Percentiles rank a stretch among this genome's conserved stretches.
Conservation (phyloP, 1,140 invertebrate genomes). For the Plodia interpunctella region DNA sequence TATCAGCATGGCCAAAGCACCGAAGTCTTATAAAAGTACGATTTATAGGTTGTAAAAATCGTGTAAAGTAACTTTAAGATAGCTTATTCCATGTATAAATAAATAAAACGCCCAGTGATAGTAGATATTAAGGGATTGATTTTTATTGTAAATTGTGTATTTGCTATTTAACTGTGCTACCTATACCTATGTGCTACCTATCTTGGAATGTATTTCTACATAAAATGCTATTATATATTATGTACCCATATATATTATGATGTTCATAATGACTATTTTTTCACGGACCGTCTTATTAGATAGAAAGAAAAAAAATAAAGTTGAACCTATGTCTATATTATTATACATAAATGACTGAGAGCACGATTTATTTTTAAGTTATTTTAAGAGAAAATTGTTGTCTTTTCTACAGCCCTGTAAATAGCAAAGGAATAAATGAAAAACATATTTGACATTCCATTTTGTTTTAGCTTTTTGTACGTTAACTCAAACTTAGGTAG, state of each 20-base stretch:
- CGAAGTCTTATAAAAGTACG: slow-evolving; percentile 61
- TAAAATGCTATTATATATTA: slow-evolving; percentile 30
- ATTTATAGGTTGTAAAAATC: slow-evolving; percentile 62
- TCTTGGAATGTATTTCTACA: slow-evolving; percentile 41
- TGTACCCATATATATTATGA: too few relatives aligned
- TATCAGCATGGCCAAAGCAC: slow-evolving; percentile 66
- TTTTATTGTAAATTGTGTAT: slow-evolving; percentile 57
- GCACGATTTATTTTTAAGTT: slow-evolving; percentile 64
- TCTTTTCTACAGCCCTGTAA: slow-evolving; percentile 72
- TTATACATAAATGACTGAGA: slow-evolving; percentile 59
- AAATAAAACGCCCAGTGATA: slow-evolving; percentile 71
- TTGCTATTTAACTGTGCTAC: slow-evolving; percentile 56
- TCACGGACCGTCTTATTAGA: slow-evolving; percentile 53
- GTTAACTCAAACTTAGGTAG: too few relatives aligned
- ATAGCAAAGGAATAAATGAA: slow-evolving; percentile 65
- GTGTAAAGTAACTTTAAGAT: slow-evolving; percentile 56
- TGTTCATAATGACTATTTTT: slow-evolving; percentile 58
- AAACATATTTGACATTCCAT: slow-evolving; percentile 52
- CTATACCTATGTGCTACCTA: slow-evolving; percentile 56
- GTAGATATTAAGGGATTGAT: slow-evolving; percentile 65
- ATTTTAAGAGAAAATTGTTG: slow-evolving; percentile 64
- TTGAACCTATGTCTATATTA: slow-evolving; percentile 40
- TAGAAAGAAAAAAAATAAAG: slow-evolving; percentile 45
- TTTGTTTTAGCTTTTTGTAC: slow-evolving; percentile 12
- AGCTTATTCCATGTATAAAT: slow-evolving; percentile 50